Evolutionary conservation across 2,888 invertebrate species (phyloP).

Genomic region (Drosophila greeni): DNA sequence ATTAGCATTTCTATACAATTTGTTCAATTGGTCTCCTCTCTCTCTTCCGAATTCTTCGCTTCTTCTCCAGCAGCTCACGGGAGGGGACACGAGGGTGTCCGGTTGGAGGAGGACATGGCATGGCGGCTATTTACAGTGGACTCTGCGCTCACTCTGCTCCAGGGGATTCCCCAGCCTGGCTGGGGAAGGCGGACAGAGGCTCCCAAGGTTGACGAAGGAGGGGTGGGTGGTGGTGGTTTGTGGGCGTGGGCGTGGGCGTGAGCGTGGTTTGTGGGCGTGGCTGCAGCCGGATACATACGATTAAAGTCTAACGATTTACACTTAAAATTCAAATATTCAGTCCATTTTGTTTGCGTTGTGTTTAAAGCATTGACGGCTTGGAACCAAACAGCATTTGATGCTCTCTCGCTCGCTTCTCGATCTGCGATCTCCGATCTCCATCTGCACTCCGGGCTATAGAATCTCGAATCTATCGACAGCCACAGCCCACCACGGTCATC

Average conservation of each 20-base stretch:
- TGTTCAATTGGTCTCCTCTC: conserved; percentile 52
- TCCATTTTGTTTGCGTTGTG: conserved; percentile 78
- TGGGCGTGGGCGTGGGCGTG: conserved; percentile 17
- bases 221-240: conserved; percentile 5
- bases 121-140: conserved; percentile 59
- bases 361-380: conserved; percentile 76
- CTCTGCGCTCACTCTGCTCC: conserved; percentile 34
- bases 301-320: conserved; percentile 76
- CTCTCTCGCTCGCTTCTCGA: conserved; percentile 54
- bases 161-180: conserved; percentile 62
- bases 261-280: conserved; percentile 39
- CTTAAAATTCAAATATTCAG: conserved; percentile 78
- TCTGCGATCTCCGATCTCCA: conserved; percentile 35
- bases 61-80: conserved; percentile 40
- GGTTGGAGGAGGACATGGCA: conserved; percentile 18
- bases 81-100: conserved; percentile 19
- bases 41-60: conserved; percentile 43
- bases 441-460: conserved; percentile 16
- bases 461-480: conserved; percentile 87
- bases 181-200: conserved; percentile 60
- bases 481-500: conserved; percentile 98
- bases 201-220: conserved; percentile 26
- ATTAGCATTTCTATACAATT: conserved; percentile 64
- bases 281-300: conserved; percentile 59
- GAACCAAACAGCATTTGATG: conserved; percentile 75